Conservation (phyloP, 1,140 invertebrate genomes). For the Calosoma granatense region DNA sequence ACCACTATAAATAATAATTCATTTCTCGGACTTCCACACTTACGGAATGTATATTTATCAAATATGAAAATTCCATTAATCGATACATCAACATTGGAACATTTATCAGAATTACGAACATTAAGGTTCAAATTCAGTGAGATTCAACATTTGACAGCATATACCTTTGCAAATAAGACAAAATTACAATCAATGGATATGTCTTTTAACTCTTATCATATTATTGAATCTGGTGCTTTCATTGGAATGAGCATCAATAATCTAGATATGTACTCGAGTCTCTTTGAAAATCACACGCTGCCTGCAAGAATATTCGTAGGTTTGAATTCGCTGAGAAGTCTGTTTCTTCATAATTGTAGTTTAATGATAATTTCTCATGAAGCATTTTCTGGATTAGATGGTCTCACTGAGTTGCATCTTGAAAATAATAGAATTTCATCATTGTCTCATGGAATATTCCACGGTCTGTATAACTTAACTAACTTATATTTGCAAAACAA, state of each 20-base stretch:
- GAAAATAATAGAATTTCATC: too few species aligned
- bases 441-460: too few species aligned
- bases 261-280: not conserved
- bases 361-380: not conserved
- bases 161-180: not conserved
- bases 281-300: not conserved
- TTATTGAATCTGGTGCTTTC: not conserved
- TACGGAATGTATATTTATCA: not conserved
- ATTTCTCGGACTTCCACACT: not conserved
- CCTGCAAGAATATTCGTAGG: not conserved
- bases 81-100: not conserved
- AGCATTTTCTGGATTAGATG: too few species aligned
- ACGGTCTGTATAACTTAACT: not conserved
- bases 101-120: not conserved
- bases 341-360: not conserved
- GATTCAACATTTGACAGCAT: not conserved
- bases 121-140: not conserved
- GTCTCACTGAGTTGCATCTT: too few species aligned
- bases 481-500: constrained; percentile 1
- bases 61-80: not conserved
- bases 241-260: not conserved
- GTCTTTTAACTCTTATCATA: not conserved
- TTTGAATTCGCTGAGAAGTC: not conserved
- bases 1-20: not conserved
- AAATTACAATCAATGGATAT: not conserved